Evolutionary conservation across 2,888 invertebrate genomes (phyloP), one percentile per base, ranked within the genome.

Genomic region (Pollenia griseotomentosa): DNA sequence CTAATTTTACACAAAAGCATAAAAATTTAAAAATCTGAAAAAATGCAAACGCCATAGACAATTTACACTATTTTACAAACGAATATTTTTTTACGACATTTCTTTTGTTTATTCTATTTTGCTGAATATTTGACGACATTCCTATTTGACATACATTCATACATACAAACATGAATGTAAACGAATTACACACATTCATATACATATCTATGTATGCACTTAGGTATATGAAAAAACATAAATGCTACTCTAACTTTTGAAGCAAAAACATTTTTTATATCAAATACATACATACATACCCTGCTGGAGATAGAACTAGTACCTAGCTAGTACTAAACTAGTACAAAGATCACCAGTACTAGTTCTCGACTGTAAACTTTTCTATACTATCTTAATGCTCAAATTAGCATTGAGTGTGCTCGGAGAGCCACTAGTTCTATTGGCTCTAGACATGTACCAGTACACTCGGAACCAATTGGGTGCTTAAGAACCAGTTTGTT

Each of bases 111-210:
- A 7, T 57, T n/a, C 46, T 63, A 63, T 16, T 63, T 63, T 78
- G 55, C 55, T 55, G 14, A 77, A 77, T 81, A 80, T 86, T 86
- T 79, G 70, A 75, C 42, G 16, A 33, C 68, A 79, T 83, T 79
- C 79, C 44, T 74, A 48, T 46, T 46, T 8, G 53, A 44, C n/a
- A 70, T 19, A 59, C 16, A 46, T 10, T 16, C 33, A 33, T 33
- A 44, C n/a, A 70, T 19, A 59, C 16, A 46, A 6, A 33, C 33
- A 33, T 33, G 33, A n/a, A 53, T 53, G 40, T 57, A 53, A 40
- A 71, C 44, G 8, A 51, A 16, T 53, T 16, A 7, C 16, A 75
- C 9, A 68, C 33, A 68, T 63, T n/a, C 66, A 71, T 11, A 57
- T 33, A 2, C 23, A 23, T 23, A 53, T 68, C 8, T 51, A 40